Conservation (phyloP, 2,797 vertebrate genomes). For the Paedocypris micromegethes region DNA sequence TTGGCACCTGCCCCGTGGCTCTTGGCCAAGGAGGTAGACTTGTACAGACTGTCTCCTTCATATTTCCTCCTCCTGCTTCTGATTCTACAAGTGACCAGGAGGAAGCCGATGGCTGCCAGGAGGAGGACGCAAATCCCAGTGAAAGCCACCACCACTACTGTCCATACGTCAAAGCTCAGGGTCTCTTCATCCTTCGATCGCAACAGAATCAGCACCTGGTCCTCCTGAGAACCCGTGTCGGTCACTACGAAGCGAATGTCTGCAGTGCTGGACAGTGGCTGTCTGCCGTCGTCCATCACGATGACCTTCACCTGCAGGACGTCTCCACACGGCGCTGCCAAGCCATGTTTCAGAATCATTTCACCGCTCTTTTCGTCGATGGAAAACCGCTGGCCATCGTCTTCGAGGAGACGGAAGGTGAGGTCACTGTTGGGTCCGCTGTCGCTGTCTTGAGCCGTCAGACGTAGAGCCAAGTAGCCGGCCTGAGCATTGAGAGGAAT, state of each 20-base stretch:
- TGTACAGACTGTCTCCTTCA: constrained; percentile 52
- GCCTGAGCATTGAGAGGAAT: constrained; percentile 55
- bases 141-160: constrained; percentile 61
- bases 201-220: constrained; percentile 59
- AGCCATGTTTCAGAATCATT: constrained; percentile 57
- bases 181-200: constrained; percentile 45
- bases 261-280: constrained; percentile 52
- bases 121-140: constrained; percentile 63
- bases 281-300: constrained; percentile 59
- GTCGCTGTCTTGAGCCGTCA: constrained; percentile 61
- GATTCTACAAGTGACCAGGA: constrained; percentile 60
- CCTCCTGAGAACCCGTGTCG: constrained; percentile 60
- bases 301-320: constrained; percentile 57
- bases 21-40: constrained; percentile 52
- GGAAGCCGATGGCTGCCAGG: constrained; percentile 61
- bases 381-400: constrained; percentile 56
- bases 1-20: constrained; percentile 51
- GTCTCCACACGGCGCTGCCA: constrained; percentile 55
- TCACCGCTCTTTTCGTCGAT: constrained; percentile 61
- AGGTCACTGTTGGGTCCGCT: constrained; percentile 58
- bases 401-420: constrained; percentile 57
- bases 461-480: constrained; percentile 59
- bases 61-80: constrained; percentile 47
- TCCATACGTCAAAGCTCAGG: constrained; percentile 51
- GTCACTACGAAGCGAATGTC: constrained; percentile 60